Base-by-base conservation (phyloP, 2,797 vertebrate species). In the Paguma larvata region DNA sequence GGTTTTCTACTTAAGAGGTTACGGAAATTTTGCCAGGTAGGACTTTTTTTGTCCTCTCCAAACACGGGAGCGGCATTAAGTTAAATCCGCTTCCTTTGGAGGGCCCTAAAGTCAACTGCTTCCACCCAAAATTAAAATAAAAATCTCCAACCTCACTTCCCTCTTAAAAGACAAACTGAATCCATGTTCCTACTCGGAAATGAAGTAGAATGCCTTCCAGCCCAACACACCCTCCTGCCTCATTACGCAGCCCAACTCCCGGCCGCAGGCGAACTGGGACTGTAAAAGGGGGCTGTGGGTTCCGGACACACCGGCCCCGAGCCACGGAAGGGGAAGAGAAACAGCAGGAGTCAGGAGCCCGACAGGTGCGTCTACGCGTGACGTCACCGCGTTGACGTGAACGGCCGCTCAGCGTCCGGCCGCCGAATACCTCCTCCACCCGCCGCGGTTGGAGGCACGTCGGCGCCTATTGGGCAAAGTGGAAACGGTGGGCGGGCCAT, bases 371-470 rank as follows among this genome's bases (percentile, higher is more conserved):
- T 53, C 88, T 68, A 0, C 95, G 92, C 82, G 73, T 96, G 97
- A 96, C 96, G 97, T 97, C 95, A 98, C 63, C 92, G 93, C 97
- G 97, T 65, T 27, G 84, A 77, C 98, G 95, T 86, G 93, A 77
- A 89, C 95, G 63, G 89, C 96, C 95, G 96, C 53, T 79, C 93
- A 0, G 94, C 97, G 95, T 77, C 73, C 19, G 3, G 53, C 82
- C 21, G 75, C 72, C 65, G 65, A 2, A 21, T 44, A 2, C 67
- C 59, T 34, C 94, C 94, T 80, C 75, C 95, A 30, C 18, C 19
- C 38, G 53, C 79, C 23, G 8, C 19, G 3, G 44, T 1, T 16
- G 4, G 34, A 63, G 78, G 34, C 53, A 53, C 77, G 30, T n/a
- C 23, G 27, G 80, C 48, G 34, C 89, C 80, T 34, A 97, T 98